Percentiles rank a stretch among this genome's conserved stretches.
phyloP scores from a whole-genome alignment of 2,113 vertebrate genomes.

The Leptodactylus fuscus region DNA sequence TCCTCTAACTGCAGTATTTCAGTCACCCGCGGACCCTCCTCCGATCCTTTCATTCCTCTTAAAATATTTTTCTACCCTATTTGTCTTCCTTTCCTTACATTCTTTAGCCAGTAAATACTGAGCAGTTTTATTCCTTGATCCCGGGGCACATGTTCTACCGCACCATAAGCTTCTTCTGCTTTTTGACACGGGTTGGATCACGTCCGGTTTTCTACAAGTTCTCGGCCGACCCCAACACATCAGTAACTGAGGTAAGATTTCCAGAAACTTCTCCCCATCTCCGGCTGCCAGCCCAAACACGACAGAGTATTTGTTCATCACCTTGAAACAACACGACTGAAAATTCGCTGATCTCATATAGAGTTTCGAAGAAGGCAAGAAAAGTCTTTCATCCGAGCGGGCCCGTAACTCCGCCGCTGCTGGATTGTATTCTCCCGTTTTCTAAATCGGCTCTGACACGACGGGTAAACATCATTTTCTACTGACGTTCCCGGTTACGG shows the following conservation, averaged over 20 bases:
- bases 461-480: neutral
- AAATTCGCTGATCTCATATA: constrained; percentile 14
- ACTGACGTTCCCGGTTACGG: neutral
- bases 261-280: neutral
- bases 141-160: neutral
- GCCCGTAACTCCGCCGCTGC: neutral
- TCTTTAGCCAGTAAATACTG: too few species aligned
- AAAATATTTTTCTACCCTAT: constrained; percentile 31
- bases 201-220: neutral
- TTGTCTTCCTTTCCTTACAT: neutral
- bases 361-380: neutral
- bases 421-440: neutral
- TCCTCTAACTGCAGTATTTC: neutral
- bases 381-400: neutral
- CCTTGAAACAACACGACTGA: constrained; percentile 63
- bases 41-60: neutral
- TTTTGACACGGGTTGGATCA: neutral
- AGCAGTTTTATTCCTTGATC: constrained; percentile 7
- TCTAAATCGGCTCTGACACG: constrained; percentile 9
- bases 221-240: neutral
- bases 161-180: neutral
- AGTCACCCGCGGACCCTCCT: neutral
- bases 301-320: constrained; percentile 22
- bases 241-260: constrained; percentile 11
- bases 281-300: neutral